phyloP scores from a whole-genome alignment of 1,140 invertebrate genomes.

The Druon quercuslanigerum region DNA sequence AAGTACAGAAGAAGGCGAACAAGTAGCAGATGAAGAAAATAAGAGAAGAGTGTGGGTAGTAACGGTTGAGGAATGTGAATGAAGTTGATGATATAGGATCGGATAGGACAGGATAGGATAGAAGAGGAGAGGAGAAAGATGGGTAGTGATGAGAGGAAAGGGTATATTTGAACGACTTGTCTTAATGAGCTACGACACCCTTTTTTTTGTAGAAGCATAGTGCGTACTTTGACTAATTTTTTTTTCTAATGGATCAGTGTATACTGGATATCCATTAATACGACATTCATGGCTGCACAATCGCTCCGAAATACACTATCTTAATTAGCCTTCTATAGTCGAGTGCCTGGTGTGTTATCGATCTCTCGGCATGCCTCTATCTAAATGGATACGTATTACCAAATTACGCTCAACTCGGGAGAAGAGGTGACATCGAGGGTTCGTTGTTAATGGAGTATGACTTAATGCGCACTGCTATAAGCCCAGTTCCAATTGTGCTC shows the following conservation, averaged over 20 bases:
- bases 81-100: too few species aligned
- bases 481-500: constrained; percentile 13
- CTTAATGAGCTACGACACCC: too few species aligned
- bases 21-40: too few species aligned
- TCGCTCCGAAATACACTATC: constrained; percentile 17
- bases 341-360: constrained; percentile 25
- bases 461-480: constrained; percentile 26
- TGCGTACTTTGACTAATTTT: not conserved
- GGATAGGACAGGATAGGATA: too few species aligned
- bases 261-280: constrained; percentile 17
- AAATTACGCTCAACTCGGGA: constrained; percentile 22
- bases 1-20: too few species aligned
- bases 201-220: not conserved
- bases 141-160: not conserved
- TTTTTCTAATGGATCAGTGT: too few species aligned
- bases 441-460: constrained; percentile 29
- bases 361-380: constrained; percentile 29
- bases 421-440: constrained; percentile 28
- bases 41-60: too few species aligned
- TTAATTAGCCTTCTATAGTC: constrained; percentile 30
- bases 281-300: constrained; percentile 23
- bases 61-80: too few species aligned
- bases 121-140: too few species aligned
- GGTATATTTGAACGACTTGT: too few species aligned
- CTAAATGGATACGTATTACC: constrained; percentile 29